Base-by-base conservation (phyloP, 2,113 vertebrate genomes). In the Tinamus guttatus region DNA sequence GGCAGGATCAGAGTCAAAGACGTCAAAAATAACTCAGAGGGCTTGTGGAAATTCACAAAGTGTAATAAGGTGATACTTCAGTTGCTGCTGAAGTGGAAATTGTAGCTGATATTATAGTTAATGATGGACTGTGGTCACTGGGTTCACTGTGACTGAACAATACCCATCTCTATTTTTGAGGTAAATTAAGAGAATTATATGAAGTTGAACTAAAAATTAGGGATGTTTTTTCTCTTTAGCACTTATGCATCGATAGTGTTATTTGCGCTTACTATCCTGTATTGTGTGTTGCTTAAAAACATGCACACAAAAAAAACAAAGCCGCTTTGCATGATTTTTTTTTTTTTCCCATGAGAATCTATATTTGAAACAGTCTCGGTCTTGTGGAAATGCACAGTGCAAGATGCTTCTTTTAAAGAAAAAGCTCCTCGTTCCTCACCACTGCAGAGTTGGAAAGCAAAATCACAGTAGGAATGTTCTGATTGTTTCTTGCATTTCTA, bases 21-120 rank as follows among this genome's bases (percentile, higher is more conserved):
- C 9, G 17, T 95, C 92, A 96, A 88, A 96, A 96, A 94, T 95
- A 97, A 94, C 95, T 97, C 95, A 62, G n/a, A 96, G 93, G 93
- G 94, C 91, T 96, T 95, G 86, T 92, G 92, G 90, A 96, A 96
- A 96, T 93, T 95, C 83, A 91, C 84, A 54, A 92, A 95, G 88
- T 96, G 77, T 96, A 95, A 96, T 95, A 96, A 96, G 95, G 88
- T 94, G 88, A 96, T 95, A 58, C 51, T 96, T 96, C 86, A 81
- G 4, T 84, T 95, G 92, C 58, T 94, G 74, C 78, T 89, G 67
- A 93, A 96, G 84, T 96, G 73, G 74, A 81, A 94, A 89, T 82
- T 89, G 90, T 92, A 63, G 90, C 80, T 89, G 77, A 60, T 90
- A 85, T 67, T 95, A 78, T 76, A 67, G 95, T 95, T 97, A 96